Base-by-base conservation (phyloP, 2,797 vertebrate species). In the Bradypus variegatus region DNA sequence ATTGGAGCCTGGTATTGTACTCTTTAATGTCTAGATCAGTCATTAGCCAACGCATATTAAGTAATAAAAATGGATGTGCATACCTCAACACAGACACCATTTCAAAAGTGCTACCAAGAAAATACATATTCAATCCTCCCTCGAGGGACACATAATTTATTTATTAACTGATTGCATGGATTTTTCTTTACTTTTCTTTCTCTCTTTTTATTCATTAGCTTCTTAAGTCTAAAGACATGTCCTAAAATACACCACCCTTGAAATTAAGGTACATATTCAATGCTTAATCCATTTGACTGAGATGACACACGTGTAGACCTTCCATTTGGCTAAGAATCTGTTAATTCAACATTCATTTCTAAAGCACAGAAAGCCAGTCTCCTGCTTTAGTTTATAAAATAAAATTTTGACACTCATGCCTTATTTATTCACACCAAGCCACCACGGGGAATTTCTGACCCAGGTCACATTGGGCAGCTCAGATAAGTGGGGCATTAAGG, bases 371-470 rank as follows among this genome's bases (percentile, higher is more conserved):
- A 70, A 25, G 6, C 36, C 78, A 33, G 23, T 19, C 53, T 27
- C 13, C 3, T 53, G 67, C 60, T 81, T 29, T 38, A 4, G 10
- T 72, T 69, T 38, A 48, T 29, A 14, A 93, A 84, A 23, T 7
- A 62, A 50, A 36, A 23, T 10, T 23, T 13, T 38, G 33, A 14
- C 9, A 4, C 62, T 15, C 2, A 8, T 1, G 3, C 29, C 60
- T 62, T 41, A 27, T 50, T 41, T 75, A 73, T 41, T 41, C 82
- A 76, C 27, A 60, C 82, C 29, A 55, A 5, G 84, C 21, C 55
- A 23, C 94, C 86, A 69, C 15, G 1, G 45, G 88, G 60, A 88
- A 82, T 92, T 91, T 95, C 36, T 96, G 95, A 95, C 96, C 96
- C 21, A 1, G 95, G 95, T 96, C 96, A 94, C 45, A 65, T 36